These are phyloP conservation scores for Lepas anatifera DNA, from an alignment of 2,888 invertebrate genomes.

Conservation along the genomic window DNA sequence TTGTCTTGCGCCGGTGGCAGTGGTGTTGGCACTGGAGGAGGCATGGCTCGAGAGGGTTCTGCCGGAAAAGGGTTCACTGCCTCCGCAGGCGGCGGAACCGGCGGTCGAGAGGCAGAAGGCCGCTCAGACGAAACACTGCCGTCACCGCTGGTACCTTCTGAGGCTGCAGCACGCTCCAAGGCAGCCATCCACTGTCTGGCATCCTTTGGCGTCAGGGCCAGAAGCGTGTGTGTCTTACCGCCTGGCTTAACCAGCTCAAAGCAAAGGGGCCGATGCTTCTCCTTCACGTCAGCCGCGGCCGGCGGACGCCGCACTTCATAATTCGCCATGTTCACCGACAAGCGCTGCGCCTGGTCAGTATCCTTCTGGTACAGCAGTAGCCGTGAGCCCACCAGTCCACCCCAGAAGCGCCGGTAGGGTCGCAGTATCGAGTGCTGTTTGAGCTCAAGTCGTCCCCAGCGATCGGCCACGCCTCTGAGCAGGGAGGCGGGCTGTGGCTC, in stretches of 20 bases:
- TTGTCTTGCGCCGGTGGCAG: no score
- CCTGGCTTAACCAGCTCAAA: background rate
- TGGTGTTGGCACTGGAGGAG: no score
- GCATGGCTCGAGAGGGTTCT: no score
- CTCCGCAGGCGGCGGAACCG: background rate
- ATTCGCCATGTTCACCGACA: background rate
- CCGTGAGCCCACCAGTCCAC: background rate
- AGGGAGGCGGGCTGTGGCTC: background rate
- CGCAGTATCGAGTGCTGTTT: background rate
- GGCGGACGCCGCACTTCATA: background rate
- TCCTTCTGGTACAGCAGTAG: background rate
- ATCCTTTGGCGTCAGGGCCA: background rate
- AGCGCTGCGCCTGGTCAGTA: background rate
- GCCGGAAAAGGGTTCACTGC: no score
- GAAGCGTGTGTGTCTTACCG: background rate
- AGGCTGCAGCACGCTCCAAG: background rate
- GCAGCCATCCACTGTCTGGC: background rate
- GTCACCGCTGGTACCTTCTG: background rate
- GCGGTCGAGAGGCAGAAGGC: no score
- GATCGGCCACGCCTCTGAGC: background rate
- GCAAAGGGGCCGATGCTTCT: background rate
- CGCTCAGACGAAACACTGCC: no score
- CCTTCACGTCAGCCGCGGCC: background rate
- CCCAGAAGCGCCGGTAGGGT: background rate
- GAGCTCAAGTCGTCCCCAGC: background rate